Conservation (phyloP, 2,113 vertebrate species). For the Rhynchopsitta pachyrhyncha region DNA sequence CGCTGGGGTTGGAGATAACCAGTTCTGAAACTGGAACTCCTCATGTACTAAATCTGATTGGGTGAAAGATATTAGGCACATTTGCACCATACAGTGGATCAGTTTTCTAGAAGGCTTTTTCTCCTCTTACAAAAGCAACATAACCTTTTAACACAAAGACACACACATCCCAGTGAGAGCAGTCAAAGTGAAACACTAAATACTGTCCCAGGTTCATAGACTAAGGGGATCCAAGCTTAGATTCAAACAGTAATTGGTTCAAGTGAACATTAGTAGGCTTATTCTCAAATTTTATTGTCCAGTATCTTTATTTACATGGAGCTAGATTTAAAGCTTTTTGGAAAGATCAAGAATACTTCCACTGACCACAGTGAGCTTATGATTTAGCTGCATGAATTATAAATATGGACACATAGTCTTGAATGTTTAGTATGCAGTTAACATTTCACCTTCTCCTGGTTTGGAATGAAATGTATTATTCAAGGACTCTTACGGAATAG, state of each 20-base stretch:
- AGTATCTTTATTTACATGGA: neutral
- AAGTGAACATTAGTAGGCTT: neutral
- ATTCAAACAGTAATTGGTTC: neutral
- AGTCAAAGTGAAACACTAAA: neutral
- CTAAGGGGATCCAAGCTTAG: neutral
- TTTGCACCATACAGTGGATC: neutral
- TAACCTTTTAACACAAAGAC: neutral
- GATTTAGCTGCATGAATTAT: neutral
- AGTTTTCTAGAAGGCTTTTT: neutral
- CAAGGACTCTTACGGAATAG: neutral
- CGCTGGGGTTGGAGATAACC: neutral
- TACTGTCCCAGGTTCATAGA: neutral
- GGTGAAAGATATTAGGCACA: neutral
- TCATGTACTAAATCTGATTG: neutral
- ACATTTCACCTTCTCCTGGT: neutral
- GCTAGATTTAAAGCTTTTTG: neutral
- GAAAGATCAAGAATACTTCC: neutral
- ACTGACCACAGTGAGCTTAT: neutral
- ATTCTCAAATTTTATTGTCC: neutral
- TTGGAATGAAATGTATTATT: neutral
- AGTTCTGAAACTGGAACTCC: neutral
- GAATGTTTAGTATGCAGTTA: neutral
- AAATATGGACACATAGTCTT: neutral
- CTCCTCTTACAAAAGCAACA: neutral
- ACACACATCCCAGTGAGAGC: rapidly evolving